These are phyloP conservation scores for Cosmopolites sordidus DNA, from an alignment of 2,888 invertebrate species.

Conservation along the genomic window DNA sequence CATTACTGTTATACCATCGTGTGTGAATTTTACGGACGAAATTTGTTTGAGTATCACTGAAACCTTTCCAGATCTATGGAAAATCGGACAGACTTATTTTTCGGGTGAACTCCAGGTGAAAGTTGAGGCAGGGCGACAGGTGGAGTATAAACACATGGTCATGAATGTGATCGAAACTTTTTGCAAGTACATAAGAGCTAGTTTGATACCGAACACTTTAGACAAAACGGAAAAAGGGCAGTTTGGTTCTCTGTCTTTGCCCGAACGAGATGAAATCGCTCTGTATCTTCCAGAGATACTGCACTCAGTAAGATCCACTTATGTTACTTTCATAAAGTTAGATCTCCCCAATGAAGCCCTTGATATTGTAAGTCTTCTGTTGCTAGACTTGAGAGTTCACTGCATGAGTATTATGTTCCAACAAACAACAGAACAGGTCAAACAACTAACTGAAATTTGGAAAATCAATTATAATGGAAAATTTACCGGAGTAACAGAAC, in stretches of 20 bases:
- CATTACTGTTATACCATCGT: slow-evolving; percentile 55
- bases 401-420: slow-evolving; percentile 82
- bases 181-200: slow-evolving; percentile 67
- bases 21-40: slow-evolving; percentile 70
- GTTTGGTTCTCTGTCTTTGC: slow-evolving; percentile 52
- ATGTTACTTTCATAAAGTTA: slow-evolving; percentile 73
- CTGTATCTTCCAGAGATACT: slow-evolving; percentile 78
- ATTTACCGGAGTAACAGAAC: slow-evolving; percentile 54
- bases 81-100: slow-evolving; percentile 91
- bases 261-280: slow-evolving; percentile 55
- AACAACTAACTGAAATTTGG: slow-evolving; percentile 79
- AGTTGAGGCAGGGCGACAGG: slow-evolving; percentile 63
- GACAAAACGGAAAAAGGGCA: slow-evolving; percentile 49
- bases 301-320: slow-evolving; percentile 65
- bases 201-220: slow-evolving; percentile 63
- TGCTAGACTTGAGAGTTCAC: slow-evolving; percentile 82
- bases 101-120: slow-evolving; percentile 54
- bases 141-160: slow-evolving; percentile 65
- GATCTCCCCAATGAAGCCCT: slow-evolving; percentile 86
- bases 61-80: slow-evolving; percentile 89
- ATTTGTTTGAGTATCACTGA: slow-evolving; percentile 70
- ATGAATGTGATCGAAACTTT: slow-evolving; percentile 71
- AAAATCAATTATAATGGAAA: slow-evolving; percentile 77
- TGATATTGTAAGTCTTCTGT: slow-evolving; percentile 76
- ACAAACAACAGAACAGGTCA: slow-evolving; percentile 75